Conservation (phyloP, 92 coral and sea anemone genomes). For the Epizoanthus scotinus region DNA sequence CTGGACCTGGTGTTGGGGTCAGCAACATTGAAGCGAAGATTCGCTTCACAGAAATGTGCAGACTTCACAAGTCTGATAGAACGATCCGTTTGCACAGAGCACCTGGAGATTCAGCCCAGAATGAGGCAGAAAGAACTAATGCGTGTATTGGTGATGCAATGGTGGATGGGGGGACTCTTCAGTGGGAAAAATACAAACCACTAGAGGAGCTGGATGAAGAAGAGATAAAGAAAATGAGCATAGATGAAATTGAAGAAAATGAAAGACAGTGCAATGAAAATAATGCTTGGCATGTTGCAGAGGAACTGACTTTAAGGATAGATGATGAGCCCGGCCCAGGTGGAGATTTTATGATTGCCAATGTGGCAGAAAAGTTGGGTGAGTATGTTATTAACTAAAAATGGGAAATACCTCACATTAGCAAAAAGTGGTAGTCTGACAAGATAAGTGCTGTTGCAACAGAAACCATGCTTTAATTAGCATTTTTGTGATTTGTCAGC, state of each 20-base stretch:
- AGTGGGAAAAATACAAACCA: slow-evolving; percentile 21
- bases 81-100: slow-evolving; percentile 28
- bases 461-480: no score
- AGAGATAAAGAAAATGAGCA: not conserved
- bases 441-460: no score
- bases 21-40: slow-evolving; percentile 31
- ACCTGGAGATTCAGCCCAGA: slow-evolving; percentile 37
- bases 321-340: slow-evolving; percentile 32
- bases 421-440: no score
- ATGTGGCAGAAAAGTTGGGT: slow-evolving; percentile 9
- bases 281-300: slow-evolving; percentile 34
- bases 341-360: slow-evolving; percentile 32
- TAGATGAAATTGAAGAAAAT: slow-evolving; percentile 15
- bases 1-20: slow-evolving; percentile 31
- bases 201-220: slow-evolving; percentile 5
- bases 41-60: slow-evolving; percentile 29
- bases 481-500: not conserved
- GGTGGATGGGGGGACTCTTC: slow-evolving; percentile 31
- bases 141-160: slow-evolving; percentile 35
- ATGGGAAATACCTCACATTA: no score
- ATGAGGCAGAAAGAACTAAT: slow-evolving; percentile 32
- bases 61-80: not conserved
- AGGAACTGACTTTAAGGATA: slow-evolving; percentile 12
- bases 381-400: no score
- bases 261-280: slow-evolving; percentile 1